Conservation (phyloP, 2,888 invertebrate genomes). For the Drosophila barbarae region DNA sequence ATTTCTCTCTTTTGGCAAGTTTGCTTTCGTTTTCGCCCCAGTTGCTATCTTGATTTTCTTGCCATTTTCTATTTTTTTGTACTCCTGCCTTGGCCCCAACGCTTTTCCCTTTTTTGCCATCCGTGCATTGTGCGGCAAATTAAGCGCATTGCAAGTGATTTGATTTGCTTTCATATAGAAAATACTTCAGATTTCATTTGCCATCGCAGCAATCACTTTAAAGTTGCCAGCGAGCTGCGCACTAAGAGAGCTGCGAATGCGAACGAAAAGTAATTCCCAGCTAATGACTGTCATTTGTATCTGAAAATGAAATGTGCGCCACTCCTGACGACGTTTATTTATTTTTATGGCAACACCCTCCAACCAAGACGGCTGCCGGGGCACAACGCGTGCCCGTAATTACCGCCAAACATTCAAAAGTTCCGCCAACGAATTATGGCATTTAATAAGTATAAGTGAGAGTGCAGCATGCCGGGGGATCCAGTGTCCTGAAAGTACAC, state of each 20-base stretch:
- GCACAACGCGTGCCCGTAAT: constrained; percentile 53
- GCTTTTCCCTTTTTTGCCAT: constrained; percentile 39
- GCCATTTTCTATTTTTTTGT: constrained; percentile 19
- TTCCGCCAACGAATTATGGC: constrained; percentile 51
- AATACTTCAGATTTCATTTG: constrained; percentile 55
- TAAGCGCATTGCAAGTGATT: constrained; percentile 68
- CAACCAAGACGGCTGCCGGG: constrained; percentile 27
- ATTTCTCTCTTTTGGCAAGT: constrained; percentile 56
- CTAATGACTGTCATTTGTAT: constrained; percentile 69
- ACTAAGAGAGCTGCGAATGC: constrained; percentile 15
- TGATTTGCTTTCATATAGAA: constrained; percentile 54
- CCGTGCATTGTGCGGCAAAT: constrained; percentile 63
- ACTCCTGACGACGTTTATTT: constrained; percentile 56
- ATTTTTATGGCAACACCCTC: constrained; percentile 56
- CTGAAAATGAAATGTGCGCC: constrained; percentile 55
- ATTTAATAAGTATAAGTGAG: constrained; percentile 54
- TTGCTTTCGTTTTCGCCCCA: constrained; percentile 45
- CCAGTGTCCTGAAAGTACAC: neutral
- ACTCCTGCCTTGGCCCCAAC: constrained; percentile 8
- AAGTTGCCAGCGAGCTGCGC: constrained; percentile 35
- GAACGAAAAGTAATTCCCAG: constrained; percentile 58
- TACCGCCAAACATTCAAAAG: constrained; percentile 51
- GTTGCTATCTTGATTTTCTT: constrained; percentile 40
- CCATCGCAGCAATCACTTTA: constrained; percentile 56
- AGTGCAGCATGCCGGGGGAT: constrained; percentile 19